phyloP scores from a whole-genome alignment of 2,797 vertebrate species.

The Oryzias dopingdopingensis region DNA sequence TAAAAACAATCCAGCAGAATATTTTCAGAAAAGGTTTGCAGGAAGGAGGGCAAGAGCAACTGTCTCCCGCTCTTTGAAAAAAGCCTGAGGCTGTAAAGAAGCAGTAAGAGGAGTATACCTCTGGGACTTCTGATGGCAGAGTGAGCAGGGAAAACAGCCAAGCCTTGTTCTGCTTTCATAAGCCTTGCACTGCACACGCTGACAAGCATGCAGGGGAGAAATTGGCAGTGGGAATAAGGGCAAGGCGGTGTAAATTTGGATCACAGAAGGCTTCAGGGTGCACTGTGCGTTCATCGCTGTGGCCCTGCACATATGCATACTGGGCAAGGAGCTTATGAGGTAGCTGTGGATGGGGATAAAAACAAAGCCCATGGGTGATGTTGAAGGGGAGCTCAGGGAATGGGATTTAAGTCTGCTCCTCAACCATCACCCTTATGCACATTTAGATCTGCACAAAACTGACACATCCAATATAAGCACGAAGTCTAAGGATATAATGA shows the following conservation, averaged over 20 bases:
- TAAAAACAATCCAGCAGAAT: constrained; percentile 38
- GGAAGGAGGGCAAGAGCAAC: constrained; percentile 44
- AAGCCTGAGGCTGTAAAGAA: constrained; percentile 57
- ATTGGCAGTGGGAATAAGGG: constrained; percentile 69
- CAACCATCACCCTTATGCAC: constrained; percentile 41
- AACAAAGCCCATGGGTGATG: constrained; percentile 68
- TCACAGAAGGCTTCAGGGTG: constrained; percentile 67
- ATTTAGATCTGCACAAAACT: constrained; percentile 15
- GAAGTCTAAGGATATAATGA: constrained; percentile 37
- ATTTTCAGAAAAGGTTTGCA: constrained; percentile 45
- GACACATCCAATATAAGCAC: constrained; percentile 22
- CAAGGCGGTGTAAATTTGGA: constrained; percentile 65
- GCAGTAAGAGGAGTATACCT: constrained; percentile 60
- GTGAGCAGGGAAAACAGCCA: constrained; percentile 59
- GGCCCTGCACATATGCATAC: constrained; percentile 23
- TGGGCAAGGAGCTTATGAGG: constrained; percentile 55
- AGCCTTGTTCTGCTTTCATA: constrained; percentile 58
- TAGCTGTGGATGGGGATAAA: constrained; percentile 66
- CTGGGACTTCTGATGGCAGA: constrained; percentile 61
- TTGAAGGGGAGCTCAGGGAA: constrained; percentile 63
- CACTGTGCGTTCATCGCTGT: constrained; percentile 53
- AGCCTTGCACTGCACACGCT: constrained; percentile 49
- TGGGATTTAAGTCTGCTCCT: constrained; percentile 43
- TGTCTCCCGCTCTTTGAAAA: constrained; percentile 47
- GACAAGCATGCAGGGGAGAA: constrained; percentile 48